Conservation (phyloP, 1,140 invertebrate genomes). For the Chrysopa pallens region DNA sequence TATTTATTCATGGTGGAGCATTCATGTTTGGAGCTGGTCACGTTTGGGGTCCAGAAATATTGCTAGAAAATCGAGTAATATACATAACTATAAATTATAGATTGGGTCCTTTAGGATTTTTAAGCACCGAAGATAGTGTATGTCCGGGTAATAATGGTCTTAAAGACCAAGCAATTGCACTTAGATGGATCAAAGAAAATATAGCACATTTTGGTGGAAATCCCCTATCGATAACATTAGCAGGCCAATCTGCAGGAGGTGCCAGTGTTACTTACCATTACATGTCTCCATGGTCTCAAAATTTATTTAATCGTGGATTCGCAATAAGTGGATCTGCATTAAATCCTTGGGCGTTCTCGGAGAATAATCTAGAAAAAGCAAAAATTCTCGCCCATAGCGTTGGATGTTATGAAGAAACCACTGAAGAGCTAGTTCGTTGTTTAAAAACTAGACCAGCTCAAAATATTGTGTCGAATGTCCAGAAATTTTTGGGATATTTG, state of each 20-base stretch:
- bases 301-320: conserved; percentile 48
- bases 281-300: conserved; percentile 26
- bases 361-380: conserved; percentile 31
- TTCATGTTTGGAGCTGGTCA: conserved; percentile 10
- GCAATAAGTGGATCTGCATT: conserved; percentile 62
- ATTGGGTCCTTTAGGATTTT: conserved; percentile 9
- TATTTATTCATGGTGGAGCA: conserved; percentile 7
- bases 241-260: conserved; percentile 10
- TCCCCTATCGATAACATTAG: conserved; percentile 8
- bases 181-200: conserved; percentile 10
- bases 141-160: conserved; percentile 9
- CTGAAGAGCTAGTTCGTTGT: conserved; percentile 30
- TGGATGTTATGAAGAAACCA: conserved; percentile 28
- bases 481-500: conserved; percentile 14
- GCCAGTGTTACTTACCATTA: conserved; percentile 37
- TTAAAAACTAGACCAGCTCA: conserved; percentile 28
- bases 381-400: conserved; percentile 29
- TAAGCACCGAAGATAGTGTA: conserved; percentile 5
- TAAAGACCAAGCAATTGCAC: conserved; percentile 8
- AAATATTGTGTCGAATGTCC: conserved; percentile 16
- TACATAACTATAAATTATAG: conserved; percentile 18
- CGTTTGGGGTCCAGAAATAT: conserved; percentile 16
- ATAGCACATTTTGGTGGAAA: conserved; percentile 11
- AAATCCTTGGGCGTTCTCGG: conserved; percentile 40
- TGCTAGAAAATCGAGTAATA: conserved; percentile 18